Evolutionary conservation across 2,797 vertebrate species (phyloP), one percentile per base, ranked within the genome.

Genomic region (Clarias platycephalus): DNA sequence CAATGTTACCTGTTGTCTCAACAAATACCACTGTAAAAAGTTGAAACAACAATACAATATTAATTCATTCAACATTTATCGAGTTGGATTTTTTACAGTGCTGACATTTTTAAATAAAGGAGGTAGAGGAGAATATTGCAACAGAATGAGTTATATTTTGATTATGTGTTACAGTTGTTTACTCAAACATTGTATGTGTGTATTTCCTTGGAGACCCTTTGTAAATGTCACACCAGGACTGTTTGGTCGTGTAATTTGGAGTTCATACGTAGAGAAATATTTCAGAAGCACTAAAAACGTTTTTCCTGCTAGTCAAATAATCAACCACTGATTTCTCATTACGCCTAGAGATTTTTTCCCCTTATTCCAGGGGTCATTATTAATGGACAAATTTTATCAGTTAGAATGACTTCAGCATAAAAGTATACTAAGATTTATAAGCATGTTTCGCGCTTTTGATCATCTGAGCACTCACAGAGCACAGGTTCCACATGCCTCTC

Each of bases 351-450:
- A 49, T 49, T 1, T 79, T 24, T 80, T 28, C 68, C 74, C 67
- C 63, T 71, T 15, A 62, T 82, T 70, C 57, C 82, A 66, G 78
- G 62, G 81, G 70, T 83, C 49, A 86, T 77, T 40, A 77, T 83
- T 83, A 86, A 75, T 88, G 88, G 87, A 90, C 58, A 70, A 63
- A 83, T 82, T 91, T 93, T 83, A 91, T 91, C 88, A 87, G 80
- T 40, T 62, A 53, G 72, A 18, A 79, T 40, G 87, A 40, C 34
- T 83, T 88, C 31, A 86, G 77, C 80, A 83, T 83, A 26, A 64
- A 86, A 87, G 84, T 79, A 90, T 91, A 86, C 88, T 81, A 81
- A 82, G 71, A 82, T 62, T 63, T 87, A 86, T 83, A 76, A 87
- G 90, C 86, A 83, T 62, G 89, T 71, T 83, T 74, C 68, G 84